Percentiles rank a stretch among this genome's conserved stretches.
phyloP scores from a whole-genome alignment of 2,888 invertebrate species.

The Cosmia pyralina region DNA sequence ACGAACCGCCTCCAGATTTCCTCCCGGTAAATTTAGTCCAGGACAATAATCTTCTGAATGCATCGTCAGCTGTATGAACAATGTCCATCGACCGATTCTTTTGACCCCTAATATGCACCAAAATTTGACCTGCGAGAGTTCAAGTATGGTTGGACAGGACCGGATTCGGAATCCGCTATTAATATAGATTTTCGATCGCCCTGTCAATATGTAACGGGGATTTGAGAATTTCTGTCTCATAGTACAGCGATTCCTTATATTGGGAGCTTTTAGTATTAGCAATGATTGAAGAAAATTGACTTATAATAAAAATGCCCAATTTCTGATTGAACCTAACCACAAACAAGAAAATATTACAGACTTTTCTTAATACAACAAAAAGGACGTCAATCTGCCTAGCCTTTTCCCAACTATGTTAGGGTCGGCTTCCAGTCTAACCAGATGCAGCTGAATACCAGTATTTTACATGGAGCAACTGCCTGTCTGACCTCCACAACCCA shows the following conservation, averaged over 20 bases:
- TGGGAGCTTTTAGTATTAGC: conserved; percentile 40
- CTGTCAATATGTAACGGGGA: conserved; percentile 74
- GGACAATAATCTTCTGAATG: conserved; percentile 79
- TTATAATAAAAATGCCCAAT: conserved; percentile 14
- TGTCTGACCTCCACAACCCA: too few species aligned
- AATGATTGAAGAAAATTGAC: conserved; percentile 20
- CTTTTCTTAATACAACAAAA: background rate
- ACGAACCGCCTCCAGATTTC: conserved; percentile 70
- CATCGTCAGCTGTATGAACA: conserved; percentile 77
- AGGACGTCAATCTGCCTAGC: too few species aligned
- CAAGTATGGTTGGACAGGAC: conserved; percentile 63
- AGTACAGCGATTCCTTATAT: conserved; percentile 50
- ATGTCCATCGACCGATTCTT: conserved; percentile 61
- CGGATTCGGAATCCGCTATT: conserved; percentile 76
- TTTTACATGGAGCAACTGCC: too few species aligned
- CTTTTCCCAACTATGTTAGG: too few species aligned
- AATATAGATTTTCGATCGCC: conserved; percentile 78
- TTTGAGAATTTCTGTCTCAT: conserved; percentile 65
- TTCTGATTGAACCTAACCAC: background rate
- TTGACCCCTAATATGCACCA: conserved; percentile 48
- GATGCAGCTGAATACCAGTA: too few species aligned
- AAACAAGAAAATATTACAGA: conserved; percentile 3
- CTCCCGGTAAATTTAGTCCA: conserved; percentile 75
- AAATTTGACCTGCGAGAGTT: conserved; percentile 44
- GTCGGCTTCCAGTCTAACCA: too few species aligned